Percentiles rank a stretch among this genome's conserved stretches.
These are phyloP conservation scores for Amazona finschi DNA, from an alignment of 2,797 vertebrate species.

Conservation along the genomic window DNA sequence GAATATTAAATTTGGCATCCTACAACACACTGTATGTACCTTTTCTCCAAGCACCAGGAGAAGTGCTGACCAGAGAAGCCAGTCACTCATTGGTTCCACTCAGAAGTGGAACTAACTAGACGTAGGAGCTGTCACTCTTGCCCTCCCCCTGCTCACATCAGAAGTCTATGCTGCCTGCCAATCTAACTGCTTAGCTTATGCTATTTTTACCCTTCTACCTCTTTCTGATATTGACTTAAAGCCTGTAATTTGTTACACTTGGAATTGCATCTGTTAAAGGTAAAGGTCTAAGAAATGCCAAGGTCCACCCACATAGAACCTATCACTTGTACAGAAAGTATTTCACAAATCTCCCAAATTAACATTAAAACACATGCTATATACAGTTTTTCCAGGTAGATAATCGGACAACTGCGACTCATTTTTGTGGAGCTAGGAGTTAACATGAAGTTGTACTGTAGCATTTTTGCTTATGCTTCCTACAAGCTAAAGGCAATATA, in stretches of 20 bases:
- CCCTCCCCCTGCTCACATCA: background rate
- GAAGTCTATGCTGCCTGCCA: background rate
- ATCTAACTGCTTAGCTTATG: background rate
- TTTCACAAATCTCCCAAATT: background rate
- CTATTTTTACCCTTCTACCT: slow-evolving; percentile 17
- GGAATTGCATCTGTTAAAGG: background rate
- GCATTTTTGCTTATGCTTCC: background rate
- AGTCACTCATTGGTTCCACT: background rate
- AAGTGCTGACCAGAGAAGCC: background rate
- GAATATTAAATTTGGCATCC: background rate
- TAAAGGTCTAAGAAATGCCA: background rate
- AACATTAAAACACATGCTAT: background rate
- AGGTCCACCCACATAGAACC: background rate
- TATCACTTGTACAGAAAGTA: background rate
- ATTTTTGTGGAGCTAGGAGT: background rate
- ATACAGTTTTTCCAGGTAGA: background rate
- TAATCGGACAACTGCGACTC: background rate
- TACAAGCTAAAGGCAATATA: background rate
- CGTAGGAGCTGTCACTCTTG: background rate
- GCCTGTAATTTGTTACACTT: slow-evolving; percentile 21
- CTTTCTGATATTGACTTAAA: background rate
- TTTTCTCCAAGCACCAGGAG: background rate
- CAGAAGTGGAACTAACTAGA: background rate
- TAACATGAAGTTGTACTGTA: background rate
- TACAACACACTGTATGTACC: accelerated